phyloP scores from a whole-genome alignment of 2,888 invertebrate genomes.

The Peribatodes rhomboidaria region DNA sequence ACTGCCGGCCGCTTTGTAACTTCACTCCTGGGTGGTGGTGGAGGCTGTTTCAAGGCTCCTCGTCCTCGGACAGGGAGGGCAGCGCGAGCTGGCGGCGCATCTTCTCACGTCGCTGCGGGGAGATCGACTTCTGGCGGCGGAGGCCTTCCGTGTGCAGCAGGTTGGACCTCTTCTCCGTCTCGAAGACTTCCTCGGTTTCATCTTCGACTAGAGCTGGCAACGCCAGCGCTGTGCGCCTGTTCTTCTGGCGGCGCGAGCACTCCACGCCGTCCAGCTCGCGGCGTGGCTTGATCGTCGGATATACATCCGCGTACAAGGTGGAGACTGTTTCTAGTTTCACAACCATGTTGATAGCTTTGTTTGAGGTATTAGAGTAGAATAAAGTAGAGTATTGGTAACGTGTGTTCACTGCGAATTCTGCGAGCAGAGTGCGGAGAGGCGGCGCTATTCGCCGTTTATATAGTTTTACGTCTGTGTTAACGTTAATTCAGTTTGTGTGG shows the following conservation, averaged over 20 bases:
- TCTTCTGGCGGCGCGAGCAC: conserved; percentile 67
- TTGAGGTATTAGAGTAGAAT: no score
- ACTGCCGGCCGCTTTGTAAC: conserved; percentile 64
- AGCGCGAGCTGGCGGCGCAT: conserved; percentile 74
- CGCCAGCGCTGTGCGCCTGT: conserved; percentile 53
- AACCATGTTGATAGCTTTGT: conserved; percentile 63
- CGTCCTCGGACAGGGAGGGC: conserved; percentile 80
- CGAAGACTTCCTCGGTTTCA: conserved; percentile 70
- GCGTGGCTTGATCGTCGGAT: conserved; percentile 63
- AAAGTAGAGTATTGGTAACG: no score
- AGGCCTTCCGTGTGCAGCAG: conserved; percentile 70
- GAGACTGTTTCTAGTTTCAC: conserved; percentile 74
- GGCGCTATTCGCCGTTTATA: conserved; percentile 60
- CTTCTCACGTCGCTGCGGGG: conserved; percentile 74
- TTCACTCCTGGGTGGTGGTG: conserved; percentile 65
- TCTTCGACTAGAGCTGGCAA: conserved; percentile 73
- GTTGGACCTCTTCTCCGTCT: conserved; percentile 65
- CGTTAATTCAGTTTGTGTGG: conserved; percentile 61
- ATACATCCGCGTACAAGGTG: conserved; percentile 69
- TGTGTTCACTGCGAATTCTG: conserved; percentile 62
- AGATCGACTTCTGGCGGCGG: conserved; percentile 78
- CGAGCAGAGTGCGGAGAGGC: conserved; percentile 69
- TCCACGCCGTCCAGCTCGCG: conserved; percentile 68
- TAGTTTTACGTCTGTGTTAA: conserved; percentile 60
- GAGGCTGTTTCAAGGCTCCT: conserved; percentile 76